These are phyloP conservation scores for Nebria brevicollis DNA, from an alignment of 2,888 invertebrate species.

Conservation along the genomic window DNA sequence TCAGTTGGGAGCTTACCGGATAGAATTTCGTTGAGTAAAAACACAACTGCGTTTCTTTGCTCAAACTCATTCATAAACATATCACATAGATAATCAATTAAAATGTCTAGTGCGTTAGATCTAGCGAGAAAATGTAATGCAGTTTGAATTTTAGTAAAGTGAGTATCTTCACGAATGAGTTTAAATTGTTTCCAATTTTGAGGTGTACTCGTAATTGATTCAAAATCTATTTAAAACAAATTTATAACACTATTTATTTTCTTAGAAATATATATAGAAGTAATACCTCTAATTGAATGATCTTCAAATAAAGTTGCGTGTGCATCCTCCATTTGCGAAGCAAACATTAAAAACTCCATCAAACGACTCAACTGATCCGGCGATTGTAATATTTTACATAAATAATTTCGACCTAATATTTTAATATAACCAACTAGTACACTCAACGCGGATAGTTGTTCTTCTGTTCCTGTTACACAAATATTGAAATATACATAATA, in stretches of 20 bases:
- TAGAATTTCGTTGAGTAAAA: conserved; percentile 69
- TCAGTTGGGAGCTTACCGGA: conserved; percentile 58
- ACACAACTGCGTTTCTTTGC: conserved; percentile 70
- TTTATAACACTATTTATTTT: background rate
- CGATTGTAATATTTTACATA: conserved; percentile 69
- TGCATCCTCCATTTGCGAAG: conserved; percentile 65
- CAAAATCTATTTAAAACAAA: conserved; percentile 57
- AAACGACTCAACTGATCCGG: conserved; percentile 68
- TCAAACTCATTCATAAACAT: conserved; percentile 65
- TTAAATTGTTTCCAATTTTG: conserved; percentile 74
- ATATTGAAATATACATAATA: background rate
- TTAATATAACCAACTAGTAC: conserved; percentile 75
- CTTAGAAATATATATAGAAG: conserved; percentile 29
- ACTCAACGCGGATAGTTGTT: conserved; percentile 72
- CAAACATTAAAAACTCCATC: conserved; percentile 67
- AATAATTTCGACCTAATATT: conserved; percentile 67
- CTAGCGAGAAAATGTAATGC: conserved; percentile 68
- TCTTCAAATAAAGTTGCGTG: conserved; percentile 67
- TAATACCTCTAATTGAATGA: conserved; percentile 60
- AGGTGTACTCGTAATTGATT: conserved; percentile 57
- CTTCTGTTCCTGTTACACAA: conserved; percentile 8
- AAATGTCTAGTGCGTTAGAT: conserved; percentile 66
- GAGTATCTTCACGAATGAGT: conserved; percentile 66
- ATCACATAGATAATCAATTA: conserved; percentile 73
- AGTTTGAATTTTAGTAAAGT: conserved; percentile 65